Evolutionary conservation across 2,113 vertebrate species (phyloP).

Genomic region (Monopterus albus): DNA sequence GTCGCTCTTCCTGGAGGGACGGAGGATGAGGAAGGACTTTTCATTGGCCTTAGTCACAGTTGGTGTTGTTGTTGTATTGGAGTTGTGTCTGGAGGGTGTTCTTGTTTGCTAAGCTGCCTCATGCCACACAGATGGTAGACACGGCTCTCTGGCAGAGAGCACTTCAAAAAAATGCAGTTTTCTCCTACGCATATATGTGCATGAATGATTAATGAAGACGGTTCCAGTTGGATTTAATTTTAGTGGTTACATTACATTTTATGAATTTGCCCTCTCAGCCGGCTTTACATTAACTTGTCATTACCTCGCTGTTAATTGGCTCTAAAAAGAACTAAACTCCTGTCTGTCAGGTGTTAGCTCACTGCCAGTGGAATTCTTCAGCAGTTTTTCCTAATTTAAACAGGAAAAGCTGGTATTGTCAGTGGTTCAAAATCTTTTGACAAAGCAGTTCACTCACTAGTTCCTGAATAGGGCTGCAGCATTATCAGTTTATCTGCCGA

Average conservation of each 20-base stretch:
- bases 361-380: neutral
- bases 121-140: conserved; percentile 55
- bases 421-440: too few species aligned
- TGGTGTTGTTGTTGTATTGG: conserved; percentile 36
- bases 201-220: conserved; percentile 9
- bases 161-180: conserved; percentile 2
- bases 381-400: too few species aligned
- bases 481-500: too few species aligned
- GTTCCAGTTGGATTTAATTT: neutral
- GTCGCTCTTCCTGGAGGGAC: conserved; percentile 88
- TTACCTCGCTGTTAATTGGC: neutral
- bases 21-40: conserved; percentile 64
- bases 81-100: conserved; percentile 48
- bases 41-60: conserved; percentile 58
- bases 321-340: neutral
- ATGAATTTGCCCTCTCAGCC: neutral
- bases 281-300: neutral
- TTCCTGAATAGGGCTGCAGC: too few species aligned
- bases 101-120: conserved; percentile 46
- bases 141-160: conserved; percentile 35
- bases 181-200: conserved; percentile 2
- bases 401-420: too few species aligned
- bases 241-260: neutral
- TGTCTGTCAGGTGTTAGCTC: neutral
- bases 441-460: too few species aligned